Evolutionary conservation across 2,888 invertebrate genomes (phyloP).

Genomic region (Phortica magna): DNA sequence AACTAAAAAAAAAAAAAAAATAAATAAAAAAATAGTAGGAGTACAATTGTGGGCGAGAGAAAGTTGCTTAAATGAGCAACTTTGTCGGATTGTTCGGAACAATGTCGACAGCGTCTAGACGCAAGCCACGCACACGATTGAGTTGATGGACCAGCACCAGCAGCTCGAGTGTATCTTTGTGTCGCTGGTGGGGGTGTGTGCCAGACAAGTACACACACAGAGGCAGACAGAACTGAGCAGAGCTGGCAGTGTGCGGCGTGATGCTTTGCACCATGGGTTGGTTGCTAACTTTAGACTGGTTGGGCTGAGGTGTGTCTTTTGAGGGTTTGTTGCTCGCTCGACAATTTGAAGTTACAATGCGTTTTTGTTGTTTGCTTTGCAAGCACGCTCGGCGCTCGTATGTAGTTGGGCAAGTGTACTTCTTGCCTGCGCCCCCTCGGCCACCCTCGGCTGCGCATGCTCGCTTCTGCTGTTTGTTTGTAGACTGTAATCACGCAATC

Average conservation of each 20-base stretch:
- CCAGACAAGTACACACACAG: constrained; percentile 41
- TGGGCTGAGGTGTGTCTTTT: neutral
- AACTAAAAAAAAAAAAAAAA: neutral
- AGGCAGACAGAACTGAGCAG: too few species aligned
- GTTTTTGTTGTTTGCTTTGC: neutral
- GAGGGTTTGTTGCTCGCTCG: neutral
- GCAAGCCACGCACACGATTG: constrained; percentile 39
- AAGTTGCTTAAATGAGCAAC: constrained; percentile 71
- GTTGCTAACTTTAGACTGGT: neutral
- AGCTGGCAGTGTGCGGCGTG: too few species aligned
- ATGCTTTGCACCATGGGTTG: too few species aligned
- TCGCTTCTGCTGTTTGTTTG: constrained; percentile 48
- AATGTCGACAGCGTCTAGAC: constrained; percentile 75
- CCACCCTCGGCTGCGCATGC: constrained; percentile 27
- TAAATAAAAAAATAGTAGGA: neutral
- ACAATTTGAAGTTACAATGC: constrained; percentile 7
- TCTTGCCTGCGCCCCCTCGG: constrained; percentile 24
- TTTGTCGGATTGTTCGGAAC: constrained; percentile 65
- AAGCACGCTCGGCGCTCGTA: neutral
- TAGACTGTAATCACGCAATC: constrained; percentile 68
- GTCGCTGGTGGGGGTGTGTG: neutral
- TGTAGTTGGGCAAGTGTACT: constrained; percentile 1
- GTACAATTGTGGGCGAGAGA: constrained; percentile 38
- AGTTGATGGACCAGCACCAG: neutral
- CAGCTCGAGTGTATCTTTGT: neutral